Conservation (phyloP, 2,888 invertebrate genomes). For the Erynnis tages region DNA sequence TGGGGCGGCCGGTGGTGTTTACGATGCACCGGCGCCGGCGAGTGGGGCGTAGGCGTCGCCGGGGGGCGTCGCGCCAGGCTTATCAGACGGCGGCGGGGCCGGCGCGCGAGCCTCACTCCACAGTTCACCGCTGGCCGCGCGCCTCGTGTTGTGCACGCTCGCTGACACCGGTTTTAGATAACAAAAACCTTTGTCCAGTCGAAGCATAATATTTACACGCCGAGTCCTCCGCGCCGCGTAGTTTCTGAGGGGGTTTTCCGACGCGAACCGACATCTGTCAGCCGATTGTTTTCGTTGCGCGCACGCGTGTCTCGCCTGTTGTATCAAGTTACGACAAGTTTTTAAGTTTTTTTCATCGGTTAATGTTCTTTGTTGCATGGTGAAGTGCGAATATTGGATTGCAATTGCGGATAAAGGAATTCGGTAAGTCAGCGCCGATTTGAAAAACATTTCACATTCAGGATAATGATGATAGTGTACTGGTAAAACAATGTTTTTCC, state of each 20-base stretch:
- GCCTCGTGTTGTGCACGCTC: constrained; percentile 61
- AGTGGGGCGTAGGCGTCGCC: constrained; percentile 80
- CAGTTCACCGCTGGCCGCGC: constrained; percentile 69
- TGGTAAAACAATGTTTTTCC: constrained; percentile 31
- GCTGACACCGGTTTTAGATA: constrained; percentile 74
- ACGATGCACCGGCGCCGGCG: constrained; percentile 72
- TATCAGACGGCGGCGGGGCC: constrained; percentile 79
- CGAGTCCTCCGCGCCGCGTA: constrained; percentile 65
- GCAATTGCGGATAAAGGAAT: constrained; percentile 52
- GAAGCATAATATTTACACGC: constrained; percentile 76
- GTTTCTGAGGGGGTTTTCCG: constrained; percentile 75
- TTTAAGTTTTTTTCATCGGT: constrained; percentile 44
- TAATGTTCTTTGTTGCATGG: constrained; percentile 50
- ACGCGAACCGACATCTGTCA: constrained; percentile 69
- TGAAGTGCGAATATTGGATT: constrained; percentile 70
- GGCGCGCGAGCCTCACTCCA: constrained; percentile 79
- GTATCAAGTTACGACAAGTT: constrained; percentile 74
- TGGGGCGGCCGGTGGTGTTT: constrained; percentile 71
- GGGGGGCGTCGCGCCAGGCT: constrained; percentile 81
- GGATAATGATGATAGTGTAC: constrained; percentile 17
- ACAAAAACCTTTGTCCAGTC: constrained; percentile 81
- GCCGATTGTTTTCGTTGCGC: constrained; percentile 70
- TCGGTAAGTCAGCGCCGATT: constrained; percentile 52
- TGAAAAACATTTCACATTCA: constrained; percentile 6
- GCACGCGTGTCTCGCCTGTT: constrained; percentile 66